phyloP scores from a whole-genome alignment of 2,888 invertebrate species.

The Smittia aterrima region DNA sequence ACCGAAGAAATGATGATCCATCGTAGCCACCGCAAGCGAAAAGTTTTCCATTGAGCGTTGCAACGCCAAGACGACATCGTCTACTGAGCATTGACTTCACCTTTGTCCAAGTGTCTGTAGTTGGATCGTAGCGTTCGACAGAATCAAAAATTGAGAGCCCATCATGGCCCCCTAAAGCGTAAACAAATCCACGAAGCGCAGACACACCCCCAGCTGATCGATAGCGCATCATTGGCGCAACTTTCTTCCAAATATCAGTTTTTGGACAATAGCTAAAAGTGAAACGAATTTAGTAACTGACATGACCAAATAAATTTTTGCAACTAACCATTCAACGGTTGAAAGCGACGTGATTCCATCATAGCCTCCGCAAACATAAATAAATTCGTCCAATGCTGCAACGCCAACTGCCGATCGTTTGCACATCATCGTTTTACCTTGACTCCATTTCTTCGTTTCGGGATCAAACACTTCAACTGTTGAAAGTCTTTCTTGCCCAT shows the following conservation, averaged over 20 bases:
- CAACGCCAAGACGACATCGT: slow-evolving; percentile 79
- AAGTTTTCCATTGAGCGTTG: slow-evolving; percentile 74
- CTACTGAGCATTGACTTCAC: slow-evolving; percentile 74
- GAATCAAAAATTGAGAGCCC: slow-evolving; percentile 84
- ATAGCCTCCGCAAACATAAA: slow-evolving; percentile 83
- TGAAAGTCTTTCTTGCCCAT: slow-evolving; percentile 75
- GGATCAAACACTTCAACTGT: slow-evolving; percentile 85
- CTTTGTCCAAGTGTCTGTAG: slow-evolving; percentile 68
- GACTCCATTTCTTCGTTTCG: slow-evolving; percentile 67
- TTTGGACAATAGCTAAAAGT: slow-evolving; percentile 63
- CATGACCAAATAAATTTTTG: no score
- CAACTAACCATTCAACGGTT: slow-evolving; percentile 64
- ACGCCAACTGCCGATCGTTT: slow-evolving; percentile 80
- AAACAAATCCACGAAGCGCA: slow-evolving; percentile 52
- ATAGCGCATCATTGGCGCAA: slow-evolving; percentile 55
- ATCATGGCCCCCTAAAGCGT: slow-evolving; percentile 84
- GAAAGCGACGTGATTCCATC: slow-evolving; percentile 80
- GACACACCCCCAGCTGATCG: slow-evolving; percentile 71
- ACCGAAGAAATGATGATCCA: slow-evolving; percentile 75
- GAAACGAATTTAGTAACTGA: no score
- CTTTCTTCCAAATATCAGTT: slow-evolving; percentile 68
- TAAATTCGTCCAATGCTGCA: slow-evolving; percentile 71
- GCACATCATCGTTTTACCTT: slow-evolving; percentile 76
- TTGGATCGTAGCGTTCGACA: slow-evolving; percentile 77
- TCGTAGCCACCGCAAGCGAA: slow-evolving; percentile 86